Base-by-base conservation (phyloP, 2,113 vertebrate species). In the Reinhardtius hippoglossoides region DNA sequence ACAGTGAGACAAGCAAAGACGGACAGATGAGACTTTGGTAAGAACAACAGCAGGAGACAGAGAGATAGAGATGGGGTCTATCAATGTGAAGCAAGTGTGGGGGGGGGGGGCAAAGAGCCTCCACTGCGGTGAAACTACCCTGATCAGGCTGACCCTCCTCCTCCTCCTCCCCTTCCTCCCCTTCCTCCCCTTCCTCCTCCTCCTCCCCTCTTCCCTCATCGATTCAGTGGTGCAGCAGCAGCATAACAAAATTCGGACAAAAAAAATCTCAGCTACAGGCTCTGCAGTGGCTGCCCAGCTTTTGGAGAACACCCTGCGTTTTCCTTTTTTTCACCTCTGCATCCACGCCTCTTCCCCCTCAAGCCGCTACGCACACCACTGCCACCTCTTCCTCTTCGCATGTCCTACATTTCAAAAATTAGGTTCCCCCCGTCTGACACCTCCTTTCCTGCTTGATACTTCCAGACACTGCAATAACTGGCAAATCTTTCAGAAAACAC, bases 191-290 rank as follows among this genome's bases (percentile, higher is more conserved):
- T 21, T 21, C 70, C 21, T 9, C 9, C 40, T 12, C 48, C 75
- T 68, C 61, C 61, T 64, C 78, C 75, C 56, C 78, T 76, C 74
- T 67, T 72, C 76, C 56, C 76, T 78, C 74, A 90, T 91, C 42
- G 81, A 88, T 89, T 90, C 35, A 64, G 67, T 81, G 85, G 67
- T 71, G 86, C 88, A 88, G 89, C 84, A 77, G 71, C 74, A 82
- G 76, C 80, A 80, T 75, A 82, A 75, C 76, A 75, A 84, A 83
- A 80, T 58, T 82, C 76, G 40, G 48, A 26, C 65, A 24, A 65
- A 65, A 72, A 82, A 81, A 58, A 58, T 14, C 63, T 61, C 79
- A 44, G 18, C 57, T 50, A 69, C 48, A 74, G 60, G 69, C 84
- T 84, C 85, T 86, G 87, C 90, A 90, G 90, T 83, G 74, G 61